Conservation (phyloP, 2,888 invertebrate genomes). For the Parthenolecanium corni region DNA sequence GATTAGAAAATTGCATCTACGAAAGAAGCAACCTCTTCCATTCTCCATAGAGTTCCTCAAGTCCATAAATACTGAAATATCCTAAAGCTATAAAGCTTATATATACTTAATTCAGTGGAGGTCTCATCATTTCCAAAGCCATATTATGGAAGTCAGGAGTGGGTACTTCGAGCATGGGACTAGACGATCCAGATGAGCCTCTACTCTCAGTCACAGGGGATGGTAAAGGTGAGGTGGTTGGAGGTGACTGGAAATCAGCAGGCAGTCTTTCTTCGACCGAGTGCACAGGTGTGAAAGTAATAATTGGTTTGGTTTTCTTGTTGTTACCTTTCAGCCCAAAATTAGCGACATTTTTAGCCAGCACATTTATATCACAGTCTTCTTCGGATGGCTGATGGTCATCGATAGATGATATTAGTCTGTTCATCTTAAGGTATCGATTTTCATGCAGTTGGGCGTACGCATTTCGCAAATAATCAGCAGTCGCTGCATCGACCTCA, state of each 20-base stretch:
- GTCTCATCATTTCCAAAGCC: slow-evolving; percentile 21
- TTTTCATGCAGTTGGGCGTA: slow-evolving; percentile 13
- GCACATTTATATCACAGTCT: slow-evolving; percentile 3
- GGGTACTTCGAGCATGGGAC: slow-evolving; percentile 18
- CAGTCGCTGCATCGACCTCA: slow-evolving; percentile 6
- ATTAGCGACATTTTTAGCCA: slow-evolving; percentile 4
- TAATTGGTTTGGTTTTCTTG: slow-evolving; percentile 10
- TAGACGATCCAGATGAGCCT: slow-evolving; percentile 18
- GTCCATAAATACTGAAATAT: too few relatives aligned
- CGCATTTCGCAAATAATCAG: slow-evolving; percentile 11
- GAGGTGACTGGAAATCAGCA: too few relatives aligned
- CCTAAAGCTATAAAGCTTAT: too few relatives aligned
- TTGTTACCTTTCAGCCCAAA: background rate
- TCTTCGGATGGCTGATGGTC: slow-evolving; percentile 8
- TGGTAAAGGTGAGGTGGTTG: background rate
- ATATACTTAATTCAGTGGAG: slow-evolving; percentile 5
- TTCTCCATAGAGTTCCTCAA: too few relatives aligned
- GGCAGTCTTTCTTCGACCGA: slow-evolving; percentile 2
- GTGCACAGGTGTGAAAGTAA: slow-evolving; percentile 17
- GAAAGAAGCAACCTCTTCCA: too few relatives aligned
- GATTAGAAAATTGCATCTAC: too few relatives aligned
- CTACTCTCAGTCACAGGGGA: background rate
- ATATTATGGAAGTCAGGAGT: background rate
- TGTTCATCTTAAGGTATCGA: slow-evolving; percentile 5
- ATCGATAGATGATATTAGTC: slow-evolving; percentile 1